These are phyloP conservation scores for Pterobdella sp. DNA, from an alignment of 2,888 invertebrate genomes.

Conservation along the genomic window DNA sequence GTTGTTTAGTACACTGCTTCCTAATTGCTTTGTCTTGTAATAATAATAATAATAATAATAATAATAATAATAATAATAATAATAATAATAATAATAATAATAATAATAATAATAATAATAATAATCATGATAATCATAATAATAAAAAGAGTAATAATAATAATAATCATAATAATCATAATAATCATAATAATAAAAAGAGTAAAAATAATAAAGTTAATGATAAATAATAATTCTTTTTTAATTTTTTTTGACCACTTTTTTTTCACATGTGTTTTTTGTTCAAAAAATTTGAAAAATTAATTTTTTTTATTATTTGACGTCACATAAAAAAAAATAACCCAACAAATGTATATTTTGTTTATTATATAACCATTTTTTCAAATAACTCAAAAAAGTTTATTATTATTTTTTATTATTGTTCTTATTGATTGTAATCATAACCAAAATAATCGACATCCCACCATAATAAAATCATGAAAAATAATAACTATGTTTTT, in stretches of 20 bases:
- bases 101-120: constrained; percentile 5
- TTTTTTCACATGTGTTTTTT: too few relatives aligned
- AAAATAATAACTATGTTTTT: too few relatives aligned
- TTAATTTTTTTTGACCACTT: neutral
- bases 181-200: constrained; percentile 4
- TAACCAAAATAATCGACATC: too few relatives aligned
- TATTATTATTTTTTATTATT: too few relatives aligned
- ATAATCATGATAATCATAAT: neutral
- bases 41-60: neutral
- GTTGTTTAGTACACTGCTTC: too few relatives aligned
- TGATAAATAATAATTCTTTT: neutral
- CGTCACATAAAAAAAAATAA: too few relatives aligned
- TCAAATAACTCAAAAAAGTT: neutral
- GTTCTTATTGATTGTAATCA: too few relatives aligned
- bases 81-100: neutral
- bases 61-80: constrained; percentile 1
- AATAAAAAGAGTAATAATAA: constrained; percentile 8
- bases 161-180: constrained; percentile 8
- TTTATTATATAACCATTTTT: neutral
- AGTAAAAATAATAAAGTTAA: neutral
- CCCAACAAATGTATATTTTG: neutral
- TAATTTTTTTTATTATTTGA: too few relatives aligned
- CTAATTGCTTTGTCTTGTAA: neutral
- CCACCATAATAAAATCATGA: too few relatives aligned
- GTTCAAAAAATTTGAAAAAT: too few relatives aligned